phyloP scores from a whole-genome alignment of 1,140 invertebrate genomes.

The Dendrolimus punctatus region DNA sequence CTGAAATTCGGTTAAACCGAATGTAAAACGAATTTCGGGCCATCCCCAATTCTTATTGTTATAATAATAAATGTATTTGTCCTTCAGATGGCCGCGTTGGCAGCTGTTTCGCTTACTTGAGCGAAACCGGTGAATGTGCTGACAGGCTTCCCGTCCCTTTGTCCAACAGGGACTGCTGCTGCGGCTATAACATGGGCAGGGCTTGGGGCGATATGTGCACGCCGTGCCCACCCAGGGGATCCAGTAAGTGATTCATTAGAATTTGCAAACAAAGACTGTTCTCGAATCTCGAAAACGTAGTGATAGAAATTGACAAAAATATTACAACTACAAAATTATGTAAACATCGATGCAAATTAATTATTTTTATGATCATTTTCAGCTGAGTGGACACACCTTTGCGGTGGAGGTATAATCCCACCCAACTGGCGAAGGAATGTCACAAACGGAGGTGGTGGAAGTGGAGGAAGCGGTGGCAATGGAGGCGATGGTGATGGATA shows the following conservation, averaged over 20 bases:
- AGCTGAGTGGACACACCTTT: slow-evolving; percentile 54
- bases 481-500: slow-evolving; percentile 10
- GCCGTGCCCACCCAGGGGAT: slow-evolving; percentile 80
- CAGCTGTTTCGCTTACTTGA: slow-evolving; percentile 83
- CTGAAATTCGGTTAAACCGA: too few relatives aligned
- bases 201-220: slow-evolving; percentile 88
- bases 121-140: slow-evolving; percentile 77
- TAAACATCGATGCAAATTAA: too few relatives aligned
- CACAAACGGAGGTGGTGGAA: slow-evolving; percentile 43
- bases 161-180: slow-evolving; percentile 91
- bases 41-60: too few relatives aligned
- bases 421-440: slow-evolving; percentile 49
- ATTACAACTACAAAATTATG: too few relatives aligned
- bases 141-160: slow-evolving; percentile 79
- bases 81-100: slow-evolving; percentile 84
- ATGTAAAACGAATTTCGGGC: too few relatives aligned
- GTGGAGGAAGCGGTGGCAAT: slow-evolving; percentile 11
- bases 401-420: slow-evolving; percentile 37
- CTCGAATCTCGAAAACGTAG: too few relatives aligned
- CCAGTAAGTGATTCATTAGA: slow-evolving; percentile 69
- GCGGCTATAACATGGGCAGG: slow-evolving; percentile 90
- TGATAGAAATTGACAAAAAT: too few relatives aligned
- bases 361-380: neutral
- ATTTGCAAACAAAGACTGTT: too few relatives aligned
- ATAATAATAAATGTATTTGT: slow-evolving; percentile 2